Evolutionary conservation across 2,888 invertebrate species (phyloP), one percentile per base, ranked within the genome.

Genomic region (Mimachlamys varia): DNA sequence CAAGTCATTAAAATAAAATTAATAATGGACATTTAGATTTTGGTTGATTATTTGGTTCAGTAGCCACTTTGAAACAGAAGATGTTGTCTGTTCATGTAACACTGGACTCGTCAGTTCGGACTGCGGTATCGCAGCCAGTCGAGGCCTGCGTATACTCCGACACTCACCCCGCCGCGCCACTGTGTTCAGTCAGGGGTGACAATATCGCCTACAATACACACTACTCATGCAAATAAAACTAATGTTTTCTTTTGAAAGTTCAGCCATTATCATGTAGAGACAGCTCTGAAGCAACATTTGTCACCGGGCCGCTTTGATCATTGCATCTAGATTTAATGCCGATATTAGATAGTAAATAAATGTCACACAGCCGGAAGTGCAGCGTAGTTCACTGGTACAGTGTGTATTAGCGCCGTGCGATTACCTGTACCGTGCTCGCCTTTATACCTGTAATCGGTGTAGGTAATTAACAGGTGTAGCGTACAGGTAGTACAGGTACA

Each of bases 1-100:
- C 76, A 27, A 76, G 76, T 76, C 76, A 76, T 76, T 76, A 76
- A 76, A 76, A 76, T 76, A 76, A 76, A 76, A 76, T 76, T 76
- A 33, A 76, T 76, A 76, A 76, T 76, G 76, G 76, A 33, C 76
- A 76, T 76, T 76, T 76, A 76, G 76, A 76, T 76, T 76, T 76
- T 15, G 4, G 76, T 33, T 76, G 76, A 76, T 76, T 76, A 33
- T 33, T 76, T 76, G 76, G 76, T 76, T 76, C 76, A 76, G 76
- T 76, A 76, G 76, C 76, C 76, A 76, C 76, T 76, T 76, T 76
- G 76, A 76, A 76, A 76, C 76, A 76, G 76, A 33, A 33, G 76
- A 76, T 27, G 76, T 76, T 76, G 76, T 76, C 27, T 76, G 33
- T 27, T 76, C 76, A 27, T 76, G 76, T 76, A 27, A 76, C 76